Conservation (phyloP, 1,140 invertebrate species). For the Pseudomyrmex pallidus region DNA sequence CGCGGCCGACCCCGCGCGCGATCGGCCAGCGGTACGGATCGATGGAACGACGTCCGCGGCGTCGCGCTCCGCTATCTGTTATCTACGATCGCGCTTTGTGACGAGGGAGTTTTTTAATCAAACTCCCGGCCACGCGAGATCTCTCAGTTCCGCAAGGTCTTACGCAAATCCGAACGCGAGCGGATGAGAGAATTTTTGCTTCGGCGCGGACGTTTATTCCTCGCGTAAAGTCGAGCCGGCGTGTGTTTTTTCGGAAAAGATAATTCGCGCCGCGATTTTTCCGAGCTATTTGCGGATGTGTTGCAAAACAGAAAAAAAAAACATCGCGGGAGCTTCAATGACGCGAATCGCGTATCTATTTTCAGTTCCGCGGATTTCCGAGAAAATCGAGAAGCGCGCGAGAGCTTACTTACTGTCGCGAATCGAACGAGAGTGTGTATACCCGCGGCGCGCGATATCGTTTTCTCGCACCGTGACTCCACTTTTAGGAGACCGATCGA, state of each 20-base stretch:
- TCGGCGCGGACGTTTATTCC: neutral
- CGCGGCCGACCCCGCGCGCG: constrained; percentile 7
- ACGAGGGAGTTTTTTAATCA: constrained; percentile 32
- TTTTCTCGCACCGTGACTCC: neutral
- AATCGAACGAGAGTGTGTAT: neutral
- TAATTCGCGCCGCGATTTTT: neutral
- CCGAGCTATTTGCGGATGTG: neutral
- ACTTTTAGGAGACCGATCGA: constrained; percentile 53
- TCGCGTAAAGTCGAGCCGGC: neutral
- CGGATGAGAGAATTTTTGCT: neutral
- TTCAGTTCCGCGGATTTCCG: neutral
- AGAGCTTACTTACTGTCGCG: neutral
- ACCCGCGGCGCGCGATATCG: neutral
- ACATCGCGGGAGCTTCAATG: neutral
- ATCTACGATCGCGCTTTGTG: constrained; percentile 26
- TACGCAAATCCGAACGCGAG: neutral
- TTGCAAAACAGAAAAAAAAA: neutral
- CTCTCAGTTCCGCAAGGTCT: neutral
- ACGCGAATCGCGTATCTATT: neutral
- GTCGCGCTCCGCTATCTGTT: constrained; percentile 31
- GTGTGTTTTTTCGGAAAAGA: too few species aligned
- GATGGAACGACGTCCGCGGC: constrained; percentile 19
- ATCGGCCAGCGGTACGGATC: constrained; percentile 19
- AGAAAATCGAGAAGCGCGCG: too few species aligned
- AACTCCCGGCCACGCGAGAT: neutral